These are phyloP conservation scores for Hypselothyrea guttata DNA, from an alignment of 2,888 invertebrate genomes.

Conservation along the genomic window DNA sequence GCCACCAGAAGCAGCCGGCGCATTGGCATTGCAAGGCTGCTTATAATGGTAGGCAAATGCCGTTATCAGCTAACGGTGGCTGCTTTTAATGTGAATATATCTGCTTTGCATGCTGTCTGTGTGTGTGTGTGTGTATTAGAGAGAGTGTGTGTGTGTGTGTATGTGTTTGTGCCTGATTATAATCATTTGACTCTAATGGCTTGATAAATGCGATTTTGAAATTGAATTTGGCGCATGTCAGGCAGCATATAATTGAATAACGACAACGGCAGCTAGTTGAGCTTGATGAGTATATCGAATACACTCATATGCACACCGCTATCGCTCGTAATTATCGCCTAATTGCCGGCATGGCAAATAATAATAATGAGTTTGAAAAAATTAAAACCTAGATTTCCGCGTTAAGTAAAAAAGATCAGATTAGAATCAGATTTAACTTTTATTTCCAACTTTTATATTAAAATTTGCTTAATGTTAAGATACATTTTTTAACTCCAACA, in stretches of 20 bases:
- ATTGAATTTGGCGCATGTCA: constrained; percentile 59
- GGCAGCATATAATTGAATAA: constrained; percentile 76
- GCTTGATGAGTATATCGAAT: no score
- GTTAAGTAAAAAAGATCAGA: no score
- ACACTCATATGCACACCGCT: no score
- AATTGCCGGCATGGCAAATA: no score
- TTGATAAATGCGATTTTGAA: constrained; percentile 80
- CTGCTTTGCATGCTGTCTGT: constrained; percentile 16
- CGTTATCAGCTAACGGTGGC: constrained; percentile 71
- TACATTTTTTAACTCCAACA: no score
- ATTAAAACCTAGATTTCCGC: no score
- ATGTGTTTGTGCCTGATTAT: constrained; percentile 31
- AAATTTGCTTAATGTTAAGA: no score
- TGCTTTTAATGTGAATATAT: constrained; percentile 65
- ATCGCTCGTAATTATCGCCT: no score
- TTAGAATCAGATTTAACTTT: no score
- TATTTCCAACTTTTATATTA: no score
- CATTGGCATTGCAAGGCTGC: constrained; percentile 29
- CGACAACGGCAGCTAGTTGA: constrained; percentile 51
- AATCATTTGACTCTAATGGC: constrained; percentile 80
- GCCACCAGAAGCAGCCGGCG: constrained; percentile 20
- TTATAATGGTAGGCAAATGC: constrained; percentile 77
- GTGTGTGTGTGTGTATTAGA: constrained; percentile 5
- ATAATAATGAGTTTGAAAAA: no score
- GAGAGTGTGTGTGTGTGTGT: constrained; percentile 18